Conservation (phyloP, 2,113 vertebrate genomes). For the Dasyprocta punctata region DNA sequence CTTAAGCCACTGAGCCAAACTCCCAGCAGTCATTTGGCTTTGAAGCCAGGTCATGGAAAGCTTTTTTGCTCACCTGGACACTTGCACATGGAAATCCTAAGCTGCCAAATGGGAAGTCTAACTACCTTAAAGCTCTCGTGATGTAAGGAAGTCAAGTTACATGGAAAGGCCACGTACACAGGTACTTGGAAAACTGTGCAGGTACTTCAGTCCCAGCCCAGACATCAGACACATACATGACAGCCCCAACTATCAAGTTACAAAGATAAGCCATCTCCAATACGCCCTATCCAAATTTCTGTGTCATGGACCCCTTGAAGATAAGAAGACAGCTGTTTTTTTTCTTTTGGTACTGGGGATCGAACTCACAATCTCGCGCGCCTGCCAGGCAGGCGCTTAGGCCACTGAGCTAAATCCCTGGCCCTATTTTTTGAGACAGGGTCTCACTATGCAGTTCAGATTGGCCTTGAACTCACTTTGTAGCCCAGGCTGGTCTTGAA, state of each 20-base stretch:
- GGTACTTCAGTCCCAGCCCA: not conserved
- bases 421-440: no score
- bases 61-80: not conserved
- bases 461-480: no score
- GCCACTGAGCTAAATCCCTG: no score
- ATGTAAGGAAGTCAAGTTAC: not conserved
- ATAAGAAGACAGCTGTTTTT: not conserved
- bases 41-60: not conserved
- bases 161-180: not conserved
- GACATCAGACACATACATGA: not conserved
- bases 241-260: not conserved
- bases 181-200: not conserved
- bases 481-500: no score
- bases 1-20: no score
- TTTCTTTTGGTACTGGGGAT: no score
- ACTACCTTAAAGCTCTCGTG: not conserved
- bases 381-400: no score
- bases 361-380: no score
- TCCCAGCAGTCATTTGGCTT: not conserved
- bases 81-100: not conserved
- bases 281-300: not conserved
- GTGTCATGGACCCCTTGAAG: not conserved
- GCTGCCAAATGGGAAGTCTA: not conserved
- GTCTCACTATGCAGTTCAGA: no score
- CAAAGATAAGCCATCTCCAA: constrained; percentile 5